Percentiles rank a stretch among this genome's conserved stretches.
phyloP scores from a whole-genome alignment of 2,797 vertebrate genomes.

The Halcyon leucocephala region DNA sequence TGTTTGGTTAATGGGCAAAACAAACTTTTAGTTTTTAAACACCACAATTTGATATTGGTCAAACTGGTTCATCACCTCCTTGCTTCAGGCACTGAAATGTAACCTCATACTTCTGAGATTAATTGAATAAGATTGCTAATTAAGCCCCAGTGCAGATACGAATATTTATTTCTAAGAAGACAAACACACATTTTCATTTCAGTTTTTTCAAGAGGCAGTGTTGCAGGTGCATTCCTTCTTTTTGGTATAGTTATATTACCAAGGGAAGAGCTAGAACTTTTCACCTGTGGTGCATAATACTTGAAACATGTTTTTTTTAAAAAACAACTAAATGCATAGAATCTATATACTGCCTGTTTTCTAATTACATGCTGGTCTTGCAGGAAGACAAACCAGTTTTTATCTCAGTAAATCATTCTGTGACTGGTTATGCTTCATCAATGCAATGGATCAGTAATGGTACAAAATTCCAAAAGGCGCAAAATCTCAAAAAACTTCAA shows the following conservation, averaged over 20 bases:
- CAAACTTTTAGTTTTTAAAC: background rate
- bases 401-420: background rate
- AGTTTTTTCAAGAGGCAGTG: background rate
- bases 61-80: background rate
- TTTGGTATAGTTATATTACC: background rate
- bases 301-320: background rate
- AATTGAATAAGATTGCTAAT: slow-evolving; percentile 4
- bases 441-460: background rate
- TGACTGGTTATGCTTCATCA: background rate
- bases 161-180: background rate
- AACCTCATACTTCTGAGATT: background rate
- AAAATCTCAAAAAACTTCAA: background rate
- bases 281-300: slow-evolving; percentile 9
- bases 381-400: background rate
- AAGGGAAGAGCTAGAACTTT: slow-evolving; percentile 12
- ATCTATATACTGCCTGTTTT: background rate
- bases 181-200: background rate
- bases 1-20: slow-evolving; percentile 21
- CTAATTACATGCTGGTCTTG: background rate
- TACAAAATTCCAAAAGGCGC: background rate
- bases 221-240: background rate
- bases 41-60: background rate
- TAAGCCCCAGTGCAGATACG: background rate
- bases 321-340: slow-evolving; percentile 29
- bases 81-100: background rate